A percentile compares a stretch with the other conserved stretches of the same genome.
phyloP scores from a whole-genome alignment of 1,140 invertebrate species.

The Halictus rubicundus region DNA sequence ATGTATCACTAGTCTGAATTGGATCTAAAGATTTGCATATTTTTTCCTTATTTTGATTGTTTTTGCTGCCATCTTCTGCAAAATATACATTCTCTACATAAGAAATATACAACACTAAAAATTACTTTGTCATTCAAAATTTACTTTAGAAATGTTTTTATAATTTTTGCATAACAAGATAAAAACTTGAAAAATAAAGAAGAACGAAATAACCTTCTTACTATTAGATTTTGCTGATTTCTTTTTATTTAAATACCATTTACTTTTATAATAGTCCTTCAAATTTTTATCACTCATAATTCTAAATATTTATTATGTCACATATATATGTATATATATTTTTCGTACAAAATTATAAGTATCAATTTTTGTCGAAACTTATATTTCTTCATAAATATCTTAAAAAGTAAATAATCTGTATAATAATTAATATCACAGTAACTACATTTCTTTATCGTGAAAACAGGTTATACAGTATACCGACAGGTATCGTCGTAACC shows the following conservation, averaged over 20 bases:
- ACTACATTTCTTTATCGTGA: not conserved
- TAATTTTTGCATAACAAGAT: not conserved
- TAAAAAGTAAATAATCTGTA: not conserved
- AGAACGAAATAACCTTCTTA: constrained; percentile 2
- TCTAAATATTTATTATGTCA: constrained; percentile 15
- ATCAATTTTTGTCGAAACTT: not conserved
- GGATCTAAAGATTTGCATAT: constrained; percentile 1
- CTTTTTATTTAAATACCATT: constrained; percentile 14
- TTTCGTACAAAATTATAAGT: not conserved
- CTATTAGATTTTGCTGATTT: constrained; percentile 25
- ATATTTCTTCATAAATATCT: not conserved
- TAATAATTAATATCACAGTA: not conserved
- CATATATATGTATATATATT: not conserved
- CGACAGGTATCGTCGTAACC: not conserved
- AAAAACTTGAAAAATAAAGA: not conserved
- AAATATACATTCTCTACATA: not conserved
- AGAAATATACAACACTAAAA: not conserved
- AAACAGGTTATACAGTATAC: not conserved
- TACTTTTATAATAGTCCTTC: constrained; percentile 19
- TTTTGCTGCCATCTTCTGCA: constrained; percentile 5
- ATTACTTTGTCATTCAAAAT: not conserved
- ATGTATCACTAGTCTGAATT: constrained; percentile 9
- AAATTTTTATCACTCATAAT: constrained; percentile 33
- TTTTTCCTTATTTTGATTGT: not conserved
- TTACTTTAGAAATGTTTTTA: not conserved